These are phyloP conservation scores for Acanthaster planci DNA, from an alignment of 35 echinoderm and acorn worm species.

Conservation along the genomic window DNA sequence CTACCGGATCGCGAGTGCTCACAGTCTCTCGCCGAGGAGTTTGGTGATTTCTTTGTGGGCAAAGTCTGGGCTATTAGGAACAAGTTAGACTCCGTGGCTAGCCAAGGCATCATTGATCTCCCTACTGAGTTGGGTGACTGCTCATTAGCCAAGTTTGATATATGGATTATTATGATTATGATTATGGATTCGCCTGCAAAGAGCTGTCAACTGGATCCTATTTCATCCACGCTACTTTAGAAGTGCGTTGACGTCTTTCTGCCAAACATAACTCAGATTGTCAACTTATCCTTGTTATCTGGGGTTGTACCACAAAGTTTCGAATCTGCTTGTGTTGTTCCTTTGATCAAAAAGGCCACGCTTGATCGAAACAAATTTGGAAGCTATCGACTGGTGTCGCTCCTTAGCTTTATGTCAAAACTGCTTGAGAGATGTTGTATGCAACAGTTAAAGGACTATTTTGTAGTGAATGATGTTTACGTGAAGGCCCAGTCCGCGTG, in stretches of 20 bases:
- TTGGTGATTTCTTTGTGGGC: no score
- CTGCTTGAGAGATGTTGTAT: slow-evolving; percentile 11
- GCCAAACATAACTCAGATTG: slow-evolving; percentile 6
- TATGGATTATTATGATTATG: no score
- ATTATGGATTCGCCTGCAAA: slow-evolving; percentile 37
- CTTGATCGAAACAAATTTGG: background rate
- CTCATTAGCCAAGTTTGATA: no score
- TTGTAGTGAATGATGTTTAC: slow-evolving; percentile 46
- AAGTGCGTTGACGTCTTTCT: background rate
- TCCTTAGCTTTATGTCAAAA: background rate
- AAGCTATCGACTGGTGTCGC: background rate
- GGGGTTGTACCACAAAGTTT: background rate
- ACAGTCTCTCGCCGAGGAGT: no score
- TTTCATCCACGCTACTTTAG: slow-evolving; percentile 10
- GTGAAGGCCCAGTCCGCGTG: slow-evolving; percentile 32
- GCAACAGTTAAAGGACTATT: slow-evolving; percentile 41
- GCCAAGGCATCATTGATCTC: no score
- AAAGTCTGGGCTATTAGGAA: no score
- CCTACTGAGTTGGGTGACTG: no score
- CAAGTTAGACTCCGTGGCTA: no score
- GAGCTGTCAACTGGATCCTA: slow-evolving; percentile 23
- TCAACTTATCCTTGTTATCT: slow-evolving; percentile 17
- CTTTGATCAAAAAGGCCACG: background rate
- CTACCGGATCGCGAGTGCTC: no score
- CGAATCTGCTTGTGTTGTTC: slow-evolving; percentile 11